Base-by-base conservation (phyloP, 2,888 invertebrate genomes). In the Agrochola circellaris region DNA sequence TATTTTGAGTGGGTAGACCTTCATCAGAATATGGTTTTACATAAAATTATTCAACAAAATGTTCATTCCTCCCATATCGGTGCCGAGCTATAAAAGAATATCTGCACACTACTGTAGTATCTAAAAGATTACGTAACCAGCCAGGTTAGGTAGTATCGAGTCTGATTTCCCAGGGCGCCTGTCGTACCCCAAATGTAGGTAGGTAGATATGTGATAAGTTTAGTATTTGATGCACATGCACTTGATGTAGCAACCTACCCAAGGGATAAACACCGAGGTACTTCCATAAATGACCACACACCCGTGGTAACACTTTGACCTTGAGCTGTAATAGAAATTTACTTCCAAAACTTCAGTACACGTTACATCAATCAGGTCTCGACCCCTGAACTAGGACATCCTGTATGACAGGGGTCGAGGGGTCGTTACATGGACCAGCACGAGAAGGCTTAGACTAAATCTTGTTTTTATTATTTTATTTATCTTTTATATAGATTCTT, bases 101-200 rank as follows among this genome's bases (percentile, higher is more conserved):
- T 6, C 8, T n/a, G 20, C 30, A 7, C 13, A 8, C 20, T 30
- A 51, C 38, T 4, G 15, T 15, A 45, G 48, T 56, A 64, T 62
- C n/a, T n/a, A n/a, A 80, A 56, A 80, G 23, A 72, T 80, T 64
- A 64, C 38, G 20, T 72, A 38, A 80, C 56, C n/a, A 77, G 54
- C 20, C 48, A 20, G 42, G 51, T 42, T 42, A 13, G 17, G 20
- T 48, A 34, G 61, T 45, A 58, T 30, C n/a, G 17, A 64, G 56
- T 48, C 42, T 78, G 73, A 78, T 78, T 78, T 78, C 77, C 77
- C 77, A 30, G 17, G 62, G 64, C 51, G 2, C 1, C 7, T 34
- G 64, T 65, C 11, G 15, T 60, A n/a, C 38, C 42, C 23, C 20
- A 58, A 72, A 45, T 30, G 9, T 6, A 67, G 4, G 3, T 65